phyloP scores from a whole-genome alignment of 2,797 vertebrate genomes.

The Sarcoramphus papa region DNA sequence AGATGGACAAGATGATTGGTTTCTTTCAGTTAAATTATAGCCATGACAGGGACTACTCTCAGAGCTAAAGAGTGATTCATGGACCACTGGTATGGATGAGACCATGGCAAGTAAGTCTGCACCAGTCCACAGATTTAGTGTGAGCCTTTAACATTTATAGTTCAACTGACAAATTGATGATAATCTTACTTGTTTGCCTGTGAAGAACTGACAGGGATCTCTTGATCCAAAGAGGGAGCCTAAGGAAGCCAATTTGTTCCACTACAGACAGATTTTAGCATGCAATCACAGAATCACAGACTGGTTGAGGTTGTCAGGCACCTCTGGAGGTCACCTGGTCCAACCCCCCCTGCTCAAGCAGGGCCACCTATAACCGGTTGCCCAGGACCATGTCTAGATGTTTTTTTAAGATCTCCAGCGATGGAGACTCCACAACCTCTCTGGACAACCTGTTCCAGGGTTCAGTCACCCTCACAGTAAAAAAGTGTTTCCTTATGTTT shows the following conservation, averaged over 20 bases:
- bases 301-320: not conserved
- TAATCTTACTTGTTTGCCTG: not conserved
- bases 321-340: not conserved
- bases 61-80: not conserved
- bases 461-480: not conserved
- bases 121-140: not conserved
- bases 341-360: rapidly evolving
- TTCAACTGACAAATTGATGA: not conserved
- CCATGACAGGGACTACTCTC: not conserved
- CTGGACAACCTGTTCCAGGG: not conserved
- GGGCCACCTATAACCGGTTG: not conserved
- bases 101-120: not conserved
- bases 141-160: not conserved
- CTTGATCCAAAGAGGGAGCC: not conserved
- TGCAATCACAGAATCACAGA: not conserved
- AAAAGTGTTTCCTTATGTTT: not conserved
- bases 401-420: not conserved
- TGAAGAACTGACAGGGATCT: not conserved
- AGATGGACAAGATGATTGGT: not conserved
- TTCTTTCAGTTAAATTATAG: not conserved
- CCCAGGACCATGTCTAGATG: not conserved
- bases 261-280: not conserved
- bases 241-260: not conserved
- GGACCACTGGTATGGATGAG: not conserved
- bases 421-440: not conserved